Evolutionary conservation across 2,888 invertebrate species (phyloP).

Genomic region (Torymus aiolomorphi): DNA sequence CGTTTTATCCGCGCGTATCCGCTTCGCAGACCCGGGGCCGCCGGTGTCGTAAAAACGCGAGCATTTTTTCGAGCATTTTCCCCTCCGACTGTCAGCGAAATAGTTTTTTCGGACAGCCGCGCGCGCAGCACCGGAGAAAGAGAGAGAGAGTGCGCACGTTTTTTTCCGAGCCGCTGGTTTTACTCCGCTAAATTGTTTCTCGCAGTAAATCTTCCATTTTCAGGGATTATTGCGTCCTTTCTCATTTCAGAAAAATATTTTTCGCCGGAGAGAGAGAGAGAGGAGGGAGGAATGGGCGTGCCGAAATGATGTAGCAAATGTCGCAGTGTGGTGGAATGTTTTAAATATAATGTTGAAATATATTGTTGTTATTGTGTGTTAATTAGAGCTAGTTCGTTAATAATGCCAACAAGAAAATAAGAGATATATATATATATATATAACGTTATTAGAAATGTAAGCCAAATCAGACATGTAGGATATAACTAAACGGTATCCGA

Average conservation of each 20-base stretch:
- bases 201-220: not conserved
- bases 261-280: not conserved
- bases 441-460: too few relatives aligned
- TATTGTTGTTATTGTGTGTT: too few relatives aligned
- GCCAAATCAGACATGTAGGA: too few relatives aligned
- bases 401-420: too few relatives aligned
- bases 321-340: too few relatives aligned
- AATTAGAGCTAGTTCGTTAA: too few relatives aligned
- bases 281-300: too few relatives aligned
- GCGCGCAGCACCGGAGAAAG: too few relatives aligned
- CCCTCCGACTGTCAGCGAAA: conserved; percentile 19
- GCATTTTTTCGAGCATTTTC: conserved; percentile 39
- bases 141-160: not conserved
- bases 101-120: conserved; percentile 12
- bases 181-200: conserved; percentile 12
- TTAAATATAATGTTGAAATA: too few relatives aligned
- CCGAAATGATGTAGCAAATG: too few relatives aligned
- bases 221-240: not conserved
- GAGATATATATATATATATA: too few relatives aligned
- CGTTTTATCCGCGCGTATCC: conserved; percentile 44
- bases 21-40: conserved; percentile 27
- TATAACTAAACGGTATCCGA: too few relatives aligned
- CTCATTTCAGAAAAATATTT: not conserved
- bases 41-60: conserved; percentile 45
- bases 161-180: conserved; percentile 4